phyloP scores from a whole-genome alignment of 2,888 invertebrate species.

The Nomada flava region DNA sequence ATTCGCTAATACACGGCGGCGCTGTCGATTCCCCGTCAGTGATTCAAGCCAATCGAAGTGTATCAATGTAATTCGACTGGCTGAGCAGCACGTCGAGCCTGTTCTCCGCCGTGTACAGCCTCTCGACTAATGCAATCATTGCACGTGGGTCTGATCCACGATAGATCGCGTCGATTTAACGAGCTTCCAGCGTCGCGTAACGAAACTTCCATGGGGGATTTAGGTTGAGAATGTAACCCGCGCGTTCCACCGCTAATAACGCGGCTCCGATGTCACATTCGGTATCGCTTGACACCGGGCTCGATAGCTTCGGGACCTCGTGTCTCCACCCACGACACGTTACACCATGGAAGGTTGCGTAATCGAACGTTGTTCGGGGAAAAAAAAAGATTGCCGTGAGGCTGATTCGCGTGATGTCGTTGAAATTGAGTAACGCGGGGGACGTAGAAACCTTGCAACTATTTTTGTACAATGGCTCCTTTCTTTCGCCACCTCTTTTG shows the following conservation, averaged over 20 bases:
- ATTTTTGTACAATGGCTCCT: neutral
- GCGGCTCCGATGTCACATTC: conserved; percentile 59
- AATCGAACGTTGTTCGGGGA: conserved; percentile 5
- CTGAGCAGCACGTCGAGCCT: conserved; percentile 16
- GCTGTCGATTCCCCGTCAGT: conserved; percentile 37
- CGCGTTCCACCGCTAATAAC: conserved; percentile 60
- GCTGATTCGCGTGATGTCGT: neutral
- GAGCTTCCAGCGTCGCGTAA: conserved; percentile 70
- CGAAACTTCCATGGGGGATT: conserved; percentile 74
- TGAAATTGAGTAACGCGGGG: neutral
- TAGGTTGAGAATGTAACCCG: conserved; percentile 60
- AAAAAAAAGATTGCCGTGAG: neutral
- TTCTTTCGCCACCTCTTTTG: neutral
- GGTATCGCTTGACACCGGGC: conserved; percentile 48
- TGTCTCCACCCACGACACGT: conserved; percentile 18
- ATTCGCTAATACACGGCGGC: conserved; percentile 4
- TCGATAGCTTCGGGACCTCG: conserved; percentile 50
- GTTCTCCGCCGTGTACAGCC: conserved; percentile 25
- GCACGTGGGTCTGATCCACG: conserved; percentile 37
- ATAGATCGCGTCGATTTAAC: conserved; percentile 68
- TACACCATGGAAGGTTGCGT: conserved; percentile 9
- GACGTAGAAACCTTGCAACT: neutral
- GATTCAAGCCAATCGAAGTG: conserved; percentile 55
- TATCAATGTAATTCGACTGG: conserved; percentile 68
- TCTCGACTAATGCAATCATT: conserved; percentile 42